A percentile compares a stretch with the other conserved stretches of the same genome.
phyloP scores from a whole-genome alignment of 2,113 vertebrate genomes.

The Bos indicus region DNA sequence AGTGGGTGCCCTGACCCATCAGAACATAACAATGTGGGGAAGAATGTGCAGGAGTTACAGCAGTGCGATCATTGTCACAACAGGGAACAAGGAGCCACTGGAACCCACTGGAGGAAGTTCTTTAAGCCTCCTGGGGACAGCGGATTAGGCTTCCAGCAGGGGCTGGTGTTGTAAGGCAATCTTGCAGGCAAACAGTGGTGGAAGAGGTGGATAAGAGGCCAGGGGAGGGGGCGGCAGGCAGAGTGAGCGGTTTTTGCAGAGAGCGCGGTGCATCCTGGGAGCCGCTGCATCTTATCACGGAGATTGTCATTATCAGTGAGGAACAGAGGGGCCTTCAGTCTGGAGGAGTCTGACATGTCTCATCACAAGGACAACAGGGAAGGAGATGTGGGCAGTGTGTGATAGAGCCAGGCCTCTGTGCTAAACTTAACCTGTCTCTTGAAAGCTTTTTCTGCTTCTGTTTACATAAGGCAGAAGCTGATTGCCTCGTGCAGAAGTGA shows the following conservation, averaged over 20 bases:
- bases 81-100: accelerated
- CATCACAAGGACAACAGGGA: background rate
- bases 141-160: background rate
- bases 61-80: background rate
- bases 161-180: background rate
- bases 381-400: background rate
- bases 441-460: conserved; percentile 14
- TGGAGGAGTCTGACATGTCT: background rate
- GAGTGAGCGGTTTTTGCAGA: background rate
- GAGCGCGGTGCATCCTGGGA: background rate
- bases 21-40: background rate
- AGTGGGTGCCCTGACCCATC: background rate
- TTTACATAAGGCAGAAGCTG: conserved; percentile 23
- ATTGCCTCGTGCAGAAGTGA: conserved; percentile 35
- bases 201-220: background rate
- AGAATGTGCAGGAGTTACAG: background rate
- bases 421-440: background rate
- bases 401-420: background rate
- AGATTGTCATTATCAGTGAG: background rate
- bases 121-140: background rate
- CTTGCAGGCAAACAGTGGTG: background rate
- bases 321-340: background rate
- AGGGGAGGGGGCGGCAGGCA: background rate
- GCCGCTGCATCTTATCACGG: background rate
- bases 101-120: background rate